Evolutionary conservation across 1,140 invertebrate species (phyloP), one percentile per base, ranked within the genome.

Genomic region (Anagrus nilaparvatae): DNA sequence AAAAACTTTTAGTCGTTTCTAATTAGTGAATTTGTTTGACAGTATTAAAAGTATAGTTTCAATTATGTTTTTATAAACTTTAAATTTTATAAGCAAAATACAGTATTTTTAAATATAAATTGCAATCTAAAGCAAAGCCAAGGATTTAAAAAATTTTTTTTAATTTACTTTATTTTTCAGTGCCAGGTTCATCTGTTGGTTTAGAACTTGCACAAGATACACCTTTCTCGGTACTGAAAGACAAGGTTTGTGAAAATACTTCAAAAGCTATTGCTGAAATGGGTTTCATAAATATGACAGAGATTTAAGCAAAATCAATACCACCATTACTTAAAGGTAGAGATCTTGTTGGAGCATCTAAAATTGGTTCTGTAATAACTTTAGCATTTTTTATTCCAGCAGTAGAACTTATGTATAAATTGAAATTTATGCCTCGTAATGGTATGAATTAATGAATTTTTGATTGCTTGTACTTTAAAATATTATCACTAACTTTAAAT

Each of bases 351-450:
- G 95, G 88, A 36, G 79, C 90, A 44, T 96, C 96, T 0, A 91
- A 91, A 72, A 99, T 96, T 18, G 96, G 95, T 1, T 96, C 91
- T 31, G 90, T 90, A 49, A 99, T 99, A 70, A 99, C 96, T 1
- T 61, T 99, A n/a, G 93, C 95, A 0, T 99, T 99, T 62, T 75
- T 99, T 3, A 86, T 99, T 56, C 95, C 96, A 16, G 90, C 86
- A 30, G 75, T 99, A 29, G 94, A 99, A 64, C 69, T 97, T 6
- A 84, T 99, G 36, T 81, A 89, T 52, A 96, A 96, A 65, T 63
- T 95, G n/a, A 82, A 89, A 49, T 97, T 97, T 62, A 91, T 90
- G 78, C 92, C 91, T 6, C 77, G 89, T 52, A 95, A 97, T 75
- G 92, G 89, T 84, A 73, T 71, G 68, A 60, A 33, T 33, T 24